phyloP scores from a whole-genome alignment of 1,140 invertebrate genomes.

The Magallana gigas region DNA sequence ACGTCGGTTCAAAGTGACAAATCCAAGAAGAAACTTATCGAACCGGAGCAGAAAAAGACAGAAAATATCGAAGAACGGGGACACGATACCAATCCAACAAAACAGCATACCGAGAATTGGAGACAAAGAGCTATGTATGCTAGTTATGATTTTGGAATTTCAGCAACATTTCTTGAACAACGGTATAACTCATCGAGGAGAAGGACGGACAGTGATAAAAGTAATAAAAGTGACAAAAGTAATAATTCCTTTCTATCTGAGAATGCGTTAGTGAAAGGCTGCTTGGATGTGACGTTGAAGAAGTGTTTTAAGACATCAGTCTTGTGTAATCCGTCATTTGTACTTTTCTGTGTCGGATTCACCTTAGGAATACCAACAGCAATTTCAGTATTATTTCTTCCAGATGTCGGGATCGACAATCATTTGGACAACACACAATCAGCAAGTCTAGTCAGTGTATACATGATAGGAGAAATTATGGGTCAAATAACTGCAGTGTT shows the following conservation, averaged over 20 bases:
- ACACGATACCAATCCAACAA: not conserved
- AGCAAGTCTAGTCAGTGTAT: not conserved
- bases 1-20: not conserved
- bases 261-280: not conserved
- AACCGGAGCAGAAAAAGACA: not conserved
- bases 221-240: not conserved
- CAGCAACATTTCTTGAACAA: constrained; percentile 21
- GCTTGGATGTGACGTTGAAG: not conserved
- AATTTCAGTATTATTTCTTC: constrained; percentile 9
- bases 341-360: not conserved
- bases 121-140: not conserved
- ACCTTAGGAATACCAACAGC: not conserved
- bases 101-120: not conserved
- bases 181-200: not conserved
- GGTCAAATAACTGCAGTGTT: not conserved
- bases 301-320: constrained; percentile 11
- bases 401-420: not conserved
- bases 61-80: not conserved
- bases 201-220: constrained; percentile 11
- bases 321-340: not conserved
- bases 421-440: not conserved
- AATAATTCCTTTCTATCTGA: not conserved
- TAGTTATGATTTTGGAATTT: constrained; percentile 31
- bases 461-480: constrained; percentile 1
- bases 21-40: not conserved